Conservation (phyloP, 2,888 invertebrate genomes). For the Leptopterna dolabrata region DNA sequence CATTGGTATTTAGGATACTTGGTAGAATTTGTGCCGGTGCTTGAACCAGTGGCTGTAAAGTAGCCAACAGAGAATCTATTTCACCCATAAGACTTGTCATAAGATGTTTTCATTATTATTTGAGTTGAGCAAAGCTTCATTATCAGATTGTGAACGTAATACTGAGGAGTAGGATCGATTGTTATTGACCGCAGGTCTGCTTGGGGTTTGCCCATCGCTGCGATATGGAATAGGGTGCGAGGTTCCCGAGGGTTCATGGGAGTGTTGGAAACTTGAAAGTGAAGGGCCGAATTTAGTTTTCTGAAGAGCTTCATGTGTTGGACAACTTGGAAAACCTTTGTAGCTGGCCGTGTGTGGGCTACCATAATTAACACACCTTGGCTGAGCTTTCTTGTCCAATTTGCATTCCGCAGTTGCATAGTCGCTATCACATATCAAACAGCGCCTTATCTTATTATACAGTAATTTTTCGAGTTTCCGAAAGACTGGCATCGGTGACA, state of each 20-base stretch:
- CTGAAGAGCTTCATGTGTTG: neutral
- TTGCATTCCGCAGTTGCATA: neutral
- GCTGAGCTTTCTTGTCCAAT: neutral
- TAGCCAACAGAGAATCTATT: neutral
- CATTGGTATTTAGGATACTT: neutral
- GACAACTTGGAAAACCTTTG: neutral
- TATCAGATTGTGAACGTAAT: neutral
- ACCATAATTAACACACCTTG: slow-evolving; percentile 9
- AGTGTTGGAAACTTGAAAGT: neutral
- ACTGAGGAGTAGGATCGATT: neutral
- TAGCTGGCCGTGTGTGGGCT: slow-evolving; percentile 9
- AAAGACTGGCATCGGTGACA: slow-evolving; percentile 17
- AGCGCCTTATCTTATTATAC: neutral
- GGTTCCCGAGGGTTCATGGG: neutral
- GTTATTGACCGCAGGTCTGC: neutral
- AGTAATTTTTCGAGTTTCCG: slow-evolving; percentile 40
- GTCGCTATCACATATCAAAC: slow-evolving; percentile 21
- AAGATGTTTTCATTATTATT: neutral
- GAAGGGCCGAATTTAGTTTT: neutral
- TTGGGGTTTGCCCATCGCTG: neutral
- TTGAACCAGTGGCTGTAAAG: slow-evolving; percentile 15
- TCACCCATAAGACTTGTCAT: neutral
- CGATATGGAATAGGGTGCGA: neutral
- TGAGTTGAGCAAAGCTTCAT: neutral
- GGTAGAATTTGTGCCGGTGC: slow-evolving; percentile 27